These are phyloP conservation scores for Piaya cayana DNA, from an alignment of 2,113 vertebrate species.

Conservation along the genomic window DNA sequence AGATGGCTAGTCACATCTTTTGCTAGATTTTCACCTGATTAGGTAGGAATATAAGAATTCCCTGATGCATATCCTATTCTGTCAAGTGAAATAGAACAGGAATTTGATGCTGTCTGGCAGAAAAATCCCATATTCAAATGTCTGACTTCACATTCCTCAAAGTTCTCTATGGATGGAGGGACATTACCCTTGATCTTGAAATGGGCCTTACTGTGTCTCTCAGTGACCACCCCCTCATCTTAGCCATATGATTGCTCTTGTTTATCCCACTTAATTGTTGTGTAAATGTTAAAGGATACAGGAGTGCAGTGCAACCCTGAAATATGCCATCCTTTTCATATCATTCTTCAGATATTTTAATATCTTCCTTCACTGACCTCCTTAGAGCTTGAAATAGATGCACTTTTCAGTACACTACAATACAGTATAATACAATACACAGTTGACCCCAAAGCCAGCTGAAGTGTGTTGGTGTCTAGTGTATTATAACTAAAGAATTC, in stretches of 20 bases:
- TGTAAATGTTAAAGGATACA: neutral
- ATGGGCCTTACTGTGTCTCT: neutral
- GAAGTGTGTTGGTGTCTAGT: neutral
- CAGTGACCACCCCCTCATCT: neutral
- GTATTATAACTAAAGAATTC: neutral
- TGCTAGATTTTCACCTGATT: constrained; percentile 3
- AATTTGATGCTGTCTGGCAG: neutral
- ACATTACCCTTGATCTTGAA: neutral
- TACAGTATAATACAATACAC: neutral
- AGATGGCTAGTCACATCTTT: neutral
- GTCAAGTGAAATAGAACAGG: neutral
- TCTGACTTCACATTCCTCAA: neutral
- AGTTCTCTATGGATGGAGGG: neutral
- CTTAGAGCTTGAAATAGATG: neutral
- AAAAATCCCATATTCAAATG: neutral
- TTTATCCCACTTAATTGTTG: neutral
- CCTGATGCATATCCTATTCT: neutral
- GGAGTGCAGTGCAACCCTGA: neutral
- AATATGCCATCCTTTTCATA: neutral
- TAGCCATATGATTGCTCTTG: neutral
- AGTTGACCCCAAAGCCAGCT: neutral
- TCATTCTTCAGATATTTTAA: neutral
- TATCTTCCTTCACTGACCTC: neutral
- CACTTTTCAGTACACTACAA: neutral
- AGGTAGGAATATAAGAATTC: neutral